phyloP scores from a whole-genome alignment of 92 coral and sea anemone genomes.

The Hydrozoanthus gracilis region DNA sequence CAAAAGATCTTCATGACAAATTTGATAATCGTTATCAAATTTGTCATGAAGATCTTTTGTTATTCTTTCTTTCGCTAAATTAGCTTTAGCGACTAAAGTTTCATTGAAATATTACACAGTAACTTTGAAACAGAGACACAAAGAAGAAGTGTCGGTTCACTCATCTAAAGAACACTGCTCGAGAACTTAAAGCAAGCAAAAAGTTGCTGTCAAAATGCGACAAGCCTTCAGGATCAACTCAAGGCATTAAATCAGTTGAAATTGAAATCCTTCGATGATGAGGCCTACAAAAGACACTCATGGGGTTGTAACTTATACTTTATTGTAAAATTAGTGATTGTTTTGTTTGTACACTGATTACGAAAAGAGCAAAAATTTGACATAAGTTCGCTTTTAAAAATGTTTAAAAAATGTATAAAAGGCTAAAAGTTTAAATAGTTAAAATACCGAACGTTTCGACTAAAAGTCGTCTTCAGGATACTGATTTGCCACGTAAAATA shows the following conservation, averaged over 20 bases:
- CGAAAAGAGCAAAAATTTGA: not conserved
- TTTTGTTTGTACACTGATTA: slow-evolving; percentile 1
- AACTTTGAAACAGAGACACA: not conserved
- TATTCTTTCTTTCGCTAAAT: not conserved
- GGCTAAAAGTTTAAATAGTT: too few relatives aligned
- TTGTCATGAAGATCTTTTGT: not conserved
- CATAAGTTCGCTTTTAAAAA: too few relatives aligned
- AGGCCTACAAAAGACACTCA: not conserved
- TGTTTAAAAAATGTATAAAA: too few relatives aligned
- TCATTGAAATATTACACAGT: not conserved
- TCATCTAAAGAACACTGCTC: not conserved
- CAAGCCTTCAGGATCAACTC: slow-evolving; percentile 6
- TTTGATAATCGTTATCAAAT: not conserved
- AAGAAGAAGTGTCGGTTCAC: not conserved
- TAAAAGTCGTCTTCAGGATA: too few relatives aligned
- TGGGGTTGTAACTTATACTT: not conserved
- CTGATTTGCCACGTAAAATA: too few relatives aligned
- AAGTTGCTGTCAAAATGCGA: not conserved
- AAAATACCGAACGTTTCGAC: too few relatives aligned
- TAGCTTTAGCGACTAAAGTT: not conserved
- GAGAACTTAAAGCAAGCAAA: not conserved
- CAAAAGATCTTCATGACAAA: not conserved
- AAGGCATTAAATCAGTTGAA: not conserved
- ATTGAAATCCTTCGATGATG: not conserved
- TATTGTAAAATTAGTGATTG: not conserved